These are phyloP conservation scores for Silurus aristotelis DNA, from an alignment of 2,797 vertebrate genomes.

Conservation along the genomic window DNA sequence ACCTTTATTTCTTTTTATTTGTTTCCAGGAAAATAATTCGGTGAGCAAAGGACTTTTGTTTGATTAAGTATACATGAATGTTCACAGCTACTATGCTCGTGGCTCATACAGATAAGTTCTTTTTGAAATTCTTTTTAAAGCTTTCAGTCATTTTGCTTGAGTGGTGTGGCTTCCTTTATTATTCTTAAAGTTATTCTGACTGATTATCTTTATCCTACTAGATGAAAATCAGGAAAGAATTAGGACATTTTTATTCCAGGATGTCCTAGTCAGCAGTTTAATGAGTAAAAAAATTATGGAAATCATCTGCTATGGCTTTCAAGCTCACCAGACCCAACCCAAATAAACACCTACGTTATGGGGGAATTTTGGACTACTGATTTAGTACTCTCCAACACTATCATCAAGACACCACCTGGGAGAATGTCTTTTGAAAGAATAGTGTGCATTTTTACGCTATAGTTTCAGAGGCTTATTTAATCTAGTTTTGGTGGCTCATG, in stretches of 20 bases:
- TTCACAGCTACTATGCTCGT: slow-evolving; percentile 3
- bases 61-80: neutral
- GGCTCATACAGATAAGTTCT: neutral
- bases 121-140: neutral
- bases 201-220: neutral
- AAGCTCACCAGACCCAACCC: neutral
- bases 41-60: neutral
- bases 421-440: neutral
- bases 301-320: neutral
- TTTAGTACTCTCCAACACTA: neutral
- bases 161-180: neutral
- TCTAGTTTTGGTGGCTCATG: neutral
- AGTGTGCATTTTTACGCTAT: neutral
- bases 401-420: neutral
- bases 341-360: neutral
- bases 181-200: neutral
- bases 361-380: neutral
- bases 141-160: neutral
- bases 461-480: neutral
- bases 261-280: neutral
- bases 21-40: neutral
- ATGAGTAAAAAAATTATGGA: neutral
- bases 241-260: neutral
- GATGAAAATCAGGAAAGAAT: neutral
- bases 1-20: neutral